These are phyloP conservation scores for Oryzias dopingdopingensis DNA, from an alignment of 2,797 vertebrate genomes.

Conservation along the genomic window DNA sequence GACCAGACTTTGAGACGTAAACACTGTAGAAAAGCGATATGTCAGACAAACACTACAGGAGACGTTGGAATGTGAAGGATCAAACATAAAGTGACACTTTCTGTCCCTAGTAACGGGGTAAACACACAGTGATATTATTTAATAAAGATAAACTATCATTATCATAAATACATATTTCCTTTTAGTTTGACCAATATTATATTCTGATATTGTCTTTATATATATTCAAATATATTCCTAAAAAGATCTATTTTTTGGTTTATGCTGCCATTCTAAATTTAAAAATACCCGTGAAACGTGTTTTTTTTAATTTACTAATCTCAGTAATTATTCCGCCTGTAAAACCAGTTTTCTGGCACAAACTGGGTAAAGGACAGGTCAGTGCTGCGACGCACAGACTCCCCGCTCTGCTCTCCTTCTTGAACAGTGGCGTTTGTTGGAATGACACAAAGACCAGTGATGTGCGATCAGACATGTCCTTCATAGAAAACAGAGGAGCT, in stretches of 20 bases:
- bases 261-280: constrained; percentile 75
- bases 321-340: constrained; percentile 40
- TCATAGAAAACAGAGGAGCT: constrained; percentile 19
- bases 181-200: constrained; percentile 69
- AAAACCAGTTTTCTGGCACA: constrained; percentile 41
- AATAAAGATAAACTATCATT: constrained; percentile 61
- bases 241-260: constrained; percentile 75
- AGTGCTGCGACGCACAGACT: constrained; percentile 8
- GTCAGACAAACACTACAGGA: constrained; percentile 36
- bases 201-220: constrained; percentile 70
- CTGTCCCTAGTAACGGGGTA: constrained; percentile 36
- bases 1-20: constrained; percentile 43
- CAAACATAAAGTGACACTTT: constrained; percentile 22
- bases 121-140: constrained; percentile 50
- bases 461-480: constrained; percentile 16
- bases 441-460: constrained; percentile 49
- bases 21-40: constrained; percentile 37
- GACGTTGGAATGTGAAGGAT: constrained; percentile 41
- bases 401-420: neutral
- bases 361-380: constrained; percentile 24
- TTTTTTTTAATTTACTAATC: constrained; percentile 24
- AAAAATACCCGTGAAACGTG: constrained; percentile 64
- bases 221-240: constrained; percentile 68
- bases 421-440: constrained; percentile 34
- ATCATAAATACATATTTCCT: constrained; percentile 73